These are phyloP conservation scores for Pygmarrhopalites habei DNA, from an alignment of 1,140 invertebrate species.

Conservation along the genomic window DNA sequence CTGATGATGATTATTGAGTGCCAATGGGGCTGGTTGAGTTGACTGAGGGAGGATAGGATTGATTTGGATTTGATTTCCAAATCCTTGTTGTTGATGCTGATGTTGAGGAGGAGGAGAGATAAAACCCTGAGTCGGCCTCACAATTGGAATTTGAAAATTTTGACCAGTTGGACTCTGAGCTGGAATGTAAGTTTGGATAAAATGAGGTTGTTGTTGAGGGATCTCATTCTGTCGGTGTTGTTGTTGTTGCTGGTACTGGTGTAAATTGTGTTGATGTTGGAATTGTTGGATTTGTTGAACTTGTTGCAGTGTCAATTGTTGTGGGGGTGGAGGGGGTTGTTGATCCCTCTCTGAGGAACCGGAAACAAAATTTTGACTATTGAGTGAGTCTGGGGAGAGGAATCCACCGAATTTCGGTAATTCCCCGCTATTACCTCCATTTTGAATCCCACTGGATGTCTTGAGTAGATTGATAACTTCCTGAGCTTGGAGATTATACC, in stretches of 20 bases:
- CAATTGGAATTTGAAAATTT: conserved; percentile 3
- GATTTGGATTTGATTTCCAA: neutral
- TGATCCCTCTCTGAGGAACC: too few relatives aligned
- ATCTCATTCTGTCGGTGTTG: conserved; percentile 2
- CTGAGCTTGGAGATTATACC: neutral
- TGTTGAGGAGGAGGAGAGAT: neutral
- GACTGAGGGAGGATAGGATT: neutral
- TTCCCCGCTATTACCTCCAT: neutral
- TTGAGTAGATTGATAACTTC: conserved; percentile 10
- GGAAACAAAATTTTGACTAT: too few relatives aligned
- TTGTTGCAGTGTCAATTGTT: neutral
- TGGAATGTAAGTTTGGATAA: neutral
- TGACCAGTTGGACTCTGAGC: neutral
- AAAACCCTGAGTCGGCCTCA: neutral
- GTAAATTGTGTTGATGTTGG: neutral
- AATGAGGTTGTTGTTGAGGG: neutral
- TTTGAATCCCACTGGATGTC: neutral
- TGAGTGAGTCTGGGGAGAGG: neutral
- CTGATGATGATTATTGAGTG: neutral
- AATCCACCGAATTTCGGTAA: conserved; percentile 8
- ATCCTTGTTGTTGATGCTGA: neutral
- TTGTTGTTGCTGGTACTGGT: neutral
- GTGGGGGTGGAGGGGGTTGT: neutral
- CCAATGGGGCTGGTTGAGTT: neutral
- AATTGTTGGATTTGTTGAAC: neutral